Evolutionary conservation across 2,113 vertebrate species (phyloP).

Genomic region (Acanthisitta chloris): DNA sequence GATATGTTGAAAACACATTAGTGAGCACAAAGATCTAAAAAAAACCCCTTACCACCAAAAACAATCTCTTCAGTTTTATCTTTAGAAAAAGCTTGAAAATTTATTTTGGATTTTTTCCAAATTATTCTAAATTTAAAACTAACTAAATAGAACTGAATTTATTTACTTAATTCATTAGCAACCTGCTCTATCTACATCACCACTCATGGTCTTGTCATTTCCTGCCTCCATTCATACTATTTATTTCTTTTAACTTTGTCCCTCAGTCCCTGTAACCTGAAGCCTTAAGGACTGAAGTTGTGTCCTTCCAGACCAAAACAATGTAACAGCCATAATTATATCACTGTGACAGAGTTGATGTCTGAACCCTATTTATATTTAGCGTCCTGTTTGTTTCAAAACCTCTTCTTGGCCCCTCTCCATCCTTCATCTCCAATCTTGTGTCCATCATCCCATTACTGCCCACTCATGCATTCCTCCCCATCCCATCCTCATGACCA

Average conservation of each 20-base stretch:
- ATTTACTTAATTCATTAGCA: not conserved
- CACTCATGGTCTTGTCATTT: not conserved
- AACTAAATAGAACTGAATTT: not conserved
- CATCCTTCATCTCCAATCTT: not conserved
- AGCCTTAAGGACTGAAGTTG: not conserved
- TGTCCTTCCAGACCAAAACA: not conserved
- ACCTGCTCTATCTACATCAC: not conserved
- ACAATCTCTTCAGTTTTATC: not conserved
- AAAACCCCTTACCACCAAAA: not conserved
- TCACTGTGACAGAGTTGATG: conserved; percentile 16
- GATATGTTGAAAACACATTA: not conserved
- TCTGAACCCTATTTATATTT: conserved; percentile 41
- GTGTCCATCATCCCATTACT: conserved; percentile 17
- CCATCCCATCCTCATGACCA: not conserved
- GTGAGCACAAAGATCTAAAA: not conserved
- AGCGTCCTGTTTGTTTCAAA: not conserved
- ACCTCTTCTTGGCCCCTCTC: conserved; percentile 3
- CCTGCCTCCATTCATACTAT: not conserved
- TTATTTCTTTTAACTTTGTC: not conserved
- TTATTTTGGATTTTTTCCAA: not conserved
- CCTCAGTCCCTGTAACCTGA: not conserved
- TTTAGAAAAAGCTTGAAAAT: not conserved
- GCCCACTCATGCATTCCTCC: conserved; percentile 54
- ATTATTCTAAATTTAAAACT: not conserved
- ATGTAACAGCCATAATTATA: not conserved